Evolutionary conservation across 2,113 vertebrate genomes (phyloP).

Genomic region (Formicarius rufipectus): DNA sequence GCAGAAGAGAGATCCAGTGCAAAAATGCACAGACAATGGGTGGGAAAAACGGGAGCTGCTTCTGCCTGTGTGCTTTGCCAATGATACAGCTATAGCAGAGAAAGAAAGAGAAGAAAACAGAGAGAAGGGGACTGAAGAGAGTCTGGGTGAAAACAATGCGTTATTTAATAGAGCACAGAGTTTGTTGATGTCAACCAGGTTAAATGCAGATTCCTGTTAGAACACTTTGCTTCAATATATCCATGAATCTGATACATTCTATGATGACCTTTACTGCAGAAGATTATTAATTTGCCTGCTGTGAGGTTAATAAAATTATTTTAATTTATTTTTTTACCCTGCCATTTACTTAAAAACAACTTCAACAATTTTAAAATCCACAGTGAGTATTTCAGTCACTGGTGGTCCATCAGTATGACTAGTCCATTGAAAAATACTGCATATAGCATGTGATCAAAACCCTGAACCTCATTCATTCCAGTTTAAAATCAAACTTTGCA

Average conservation of each 20-base stretch:
- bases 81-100: neutral
- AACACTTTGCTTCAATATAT: neutral
- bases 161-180: neutral
- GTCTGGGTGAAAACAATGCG: neutral
- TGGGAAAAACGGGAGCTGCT: neutral
- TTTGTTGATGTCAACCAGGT: neutral
- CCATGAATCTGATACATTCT: neutral
- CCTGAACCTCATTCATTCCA: neutral
- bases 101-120: neutral
- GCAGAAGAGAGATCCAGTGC: conserved; percentile 22
- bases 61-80: neutral
- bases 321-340: neutral
- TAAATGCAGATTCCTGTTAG: neutral
- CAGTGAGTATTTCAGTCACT: neutral
- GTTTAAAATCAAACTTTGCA: neutral
- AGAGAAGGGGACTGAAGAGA: neutral
- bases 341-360: neutral
- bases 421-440: neutral
- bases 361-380: neutral
- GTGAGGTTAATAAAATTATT: neutral
- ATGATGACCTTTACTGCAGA: neutral
- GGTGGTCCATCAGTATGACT: neutral
- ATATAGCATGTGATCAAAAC: neutral
- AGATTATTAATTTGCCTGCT: neutral
- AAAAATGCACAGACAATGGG: conserved; percentile 22